Base-by-base conservation (phyloP, 2,797 vertebrate genomes). In the Enteromius radiatus region DNA sequence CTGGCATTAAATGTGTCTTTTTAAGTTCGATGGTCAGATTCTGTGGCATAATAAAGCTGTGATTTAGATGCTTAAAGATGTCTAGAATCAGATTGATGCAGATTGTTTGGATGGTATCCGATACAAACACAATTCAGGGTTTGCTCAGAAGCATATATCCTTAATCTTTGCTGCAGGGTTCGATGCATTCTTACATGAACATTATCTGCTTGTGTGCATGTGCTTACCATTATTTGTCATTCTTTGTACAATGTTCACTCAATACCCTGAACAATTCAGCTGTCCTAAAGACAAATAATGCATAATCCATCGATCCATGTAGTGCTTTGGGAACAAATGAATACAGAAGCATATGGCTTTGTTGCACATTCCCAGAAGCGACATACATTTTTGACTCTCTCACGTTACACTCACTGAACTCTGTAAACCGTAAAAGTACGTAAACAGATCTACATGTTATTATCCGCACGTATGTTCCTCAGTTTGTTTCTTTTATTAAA, bases 211-310 rank as follows among this genome's bases (percentile, higher is more conserved):
- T 38, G 12, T 52, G 8, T 36, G 19, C 77, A 23, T n/a, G 45
- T 38, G 31, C 61, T 67, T 41, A 31, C 11, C 1, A 15, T 67
- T 79, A 26, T 56, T 68, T 52, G 33, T 38, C 63, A 67, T 67
- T 65, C 12, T 52, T 11, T 65, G 45, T 33, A 21, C 19, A 54
- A 12, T 64, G 45, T 69, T 69, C 36, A 56, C n/a, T 43, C n/a
- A 12, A n/a, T 49, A 31, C 26, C 26, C 59, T 45, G 11, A 65
- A 77, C 19, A 70, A 43, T 69, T 69, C 36, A 43, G 36, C 17
- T 69, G 33, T 19, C 64, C 64, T 43, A 26, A 69, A 17, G n/a
- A 65, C n/a, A 78, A 54, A 78, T 78, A 41, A 38, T 67, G n/a
- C 12, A 68, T 41, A 52, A 67, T 26, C n/a, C n/a, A n/a, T n/a